A percentile compares a stretch with the other conserved stretches of the same genome.
Evolutionary conservation across 2,888 invertebrate genomes (phyloP).

Genomic region (Agonopterix heracliana): DNA sequence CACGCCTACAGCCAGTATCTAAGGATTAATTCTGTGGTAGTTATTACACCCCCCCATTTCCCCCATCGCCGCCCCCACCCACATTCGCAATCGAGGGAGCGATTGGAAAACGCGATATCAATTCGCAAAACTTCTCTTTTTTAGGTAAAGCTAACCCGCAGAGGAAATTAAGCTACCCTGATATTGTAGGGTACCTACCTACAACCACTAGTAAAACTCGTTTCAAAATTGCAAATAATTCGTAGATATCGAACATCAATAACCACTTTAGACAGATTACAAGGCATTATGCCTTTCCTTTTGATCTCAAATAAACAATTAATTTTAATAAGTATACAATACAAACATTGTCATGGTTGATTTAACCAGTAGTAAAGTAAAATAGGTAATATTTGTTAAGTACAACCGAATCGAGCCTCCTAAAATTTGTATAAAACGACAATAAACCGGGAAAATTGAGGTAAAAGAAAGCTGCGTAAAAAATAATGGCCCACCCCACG

Average conservation of each 20-base stretch:
- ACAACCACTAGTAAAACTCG: too few species aligned
- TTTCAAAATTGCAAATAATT: too few species aligned
- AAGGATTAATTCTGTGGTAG: slow-evolving; percentile 45
- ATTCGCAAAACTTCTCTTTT: slow-evolving; percentile 45
- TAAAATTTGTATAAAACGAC: slow-evolving; percentile 65
- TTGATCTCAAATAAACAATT: too few species aligned
- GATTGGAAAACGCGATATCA: slow-evolving; percentile 53
- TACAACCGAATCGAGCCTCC: slow-evolving; percentile 13
- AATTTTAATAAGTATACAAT: too few species aligned
- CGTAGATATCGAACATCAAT: too few species aligned
- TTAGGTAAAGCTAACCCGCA: slow-evolving; percentile 24
- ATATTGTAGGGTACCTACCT: too few species aligned
- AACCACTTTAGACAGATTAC: too few species aligned
- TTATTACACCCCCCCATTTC: slow-evolving; percentile 35
- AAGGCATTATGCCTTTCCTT: too few species aligned
- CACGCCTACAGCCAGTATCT: slow-evolving; percentile 22
- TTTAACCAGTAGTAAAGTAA: not conserved
- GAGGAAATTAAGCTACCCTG: slow-evolving; percentile 43
- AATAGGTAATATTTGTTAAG: slow-evolving; percentile 8
- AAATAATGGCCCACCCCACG: slow-evolving; percentile 61
- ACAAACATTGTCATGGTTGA: too few species aligned
- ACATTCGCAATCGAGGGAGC: slow-evolving; percentile 31
- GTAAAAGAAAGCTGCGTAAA: slow-evolving; percentile 59
- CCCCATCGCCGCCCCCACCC: slow-evolving; percentile 15
- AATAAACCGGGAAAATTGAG: slow-evolving; percentile 59